Percentiles rank a stretch among this genome's conserved stretches.
Evolutionary conservation across 2,888 invertebrate species (phyloP).

Genomic region (Phragmatobia fuliginosa): DNA sequence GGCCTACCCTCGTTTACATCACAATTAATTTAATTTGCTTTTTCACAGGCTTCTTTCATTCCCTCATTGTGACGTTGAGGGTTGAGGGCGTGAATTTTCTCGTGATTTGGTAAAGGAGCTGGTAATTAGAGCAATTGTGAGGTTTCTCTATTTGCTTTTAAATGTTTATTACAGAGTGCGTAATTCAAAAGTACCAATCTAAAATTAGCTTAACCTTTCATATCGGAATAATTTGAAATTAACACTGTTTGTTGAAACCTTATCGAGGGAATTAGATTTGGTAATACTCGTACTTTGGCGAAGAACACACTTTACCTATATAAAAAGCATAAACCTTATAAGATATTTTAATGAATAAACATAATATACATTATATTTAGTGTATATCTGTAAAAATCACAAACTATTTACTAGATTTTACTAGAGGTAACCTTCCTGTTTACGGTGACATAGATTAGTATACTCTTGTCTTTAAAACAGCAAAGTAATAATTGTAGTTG

Average conservation of each 20-base stretch:
- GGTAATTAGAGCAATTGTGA: slow-evolving; percentile 83
- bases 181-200: slow-evolving; percentile 64
- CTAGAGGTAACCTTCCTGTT: too few relatives aligned
- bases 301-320: too few relatives aligned
- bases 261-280: slow-evolving; percentile 22
- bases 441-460: not conserved
- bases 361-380: too few relatives aligned
- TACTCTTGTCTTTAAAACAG: not conserved
- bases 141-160: slow-evolving; percentile 81
- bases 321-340: too few relatives aligned
- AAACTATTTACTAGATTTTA: too few relatives aligned
- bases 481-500: not conserved
- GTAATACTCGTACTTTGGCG: slow-evolving; percentile 6
- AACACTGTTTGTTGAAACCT: slow-evolving; percentile 34
- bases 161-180: slow-evolving; percentile 74
- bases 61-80: slow-evolving; percentile 80
- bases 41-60: slow-evolving; percentile 84
- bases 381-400: too few relatives aligned
- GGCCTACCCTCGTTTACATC: slow-evolving; percentile 83
- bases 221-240: slow-evolving; percentile 50
- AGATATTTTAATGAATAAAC: too few relatives aligned
- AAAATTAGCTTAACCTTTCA: slow-evolving; percentile 63
- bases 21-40: slow-evolving; percentile 86
- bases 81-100: slow-evolving; percentile 82
- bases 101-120: slow-evolving; percentile 82